Conservation (phyloP, 2,888 invertebrate genomes). For the Lathronympha strigana region DNA sequence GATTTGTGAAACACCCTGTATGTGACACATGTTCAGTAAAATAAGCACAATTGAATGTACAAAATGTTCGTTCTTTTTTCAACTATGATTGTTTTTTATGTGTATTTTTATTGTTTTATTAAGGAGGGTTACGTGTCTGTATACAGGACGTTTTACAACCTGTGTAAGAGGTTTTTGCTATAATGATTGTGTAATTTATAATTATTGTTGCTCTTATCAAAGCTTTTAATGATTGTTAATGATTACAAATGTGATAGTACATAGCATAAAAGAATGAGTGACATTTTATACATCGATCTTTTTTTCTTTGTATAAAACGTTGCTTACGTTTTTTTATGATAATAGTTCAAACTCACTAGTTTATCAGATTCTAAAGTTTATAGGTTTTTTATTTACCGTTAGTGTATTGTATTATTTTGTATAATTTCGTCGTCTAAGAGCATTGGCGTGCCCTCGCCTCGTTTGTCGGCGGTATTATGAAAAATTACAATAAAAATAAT, state of each 20-base stretch:
- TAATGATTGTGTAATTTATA: conserved; percentile 47
- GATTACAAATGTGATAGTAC: conserved; percentile 52
- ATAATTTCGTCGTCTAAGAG: conserved; percentile 62
- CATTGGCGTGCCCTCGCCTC: conserved; percentile 60
- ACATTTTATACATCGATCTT: conserved; percentile 22
- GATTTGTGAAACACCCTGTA: conserved; percentile 32
- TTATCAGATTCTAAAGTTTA: conserved; percentile 54
- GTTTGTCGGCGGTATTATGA: conserved; percentile 77
- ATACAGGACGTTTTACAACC: conserved; percentile 21
- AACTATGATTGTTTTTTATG: background rate
- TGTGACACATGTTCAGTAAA: conserved; percentile 37
- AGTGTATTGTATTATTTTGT: conserved; percentile 53
- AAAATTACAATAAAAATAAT: conserved; percentile 83
- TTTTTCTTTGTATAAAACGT: conserved; percentile 27
- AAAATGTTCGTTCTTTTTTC: background rate
- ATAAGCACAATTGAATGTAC: conserved; percentile 41
- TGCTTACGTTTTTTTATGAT: conserved; percentile 40
- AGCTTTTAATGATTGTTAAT: conserved; percentile 78
- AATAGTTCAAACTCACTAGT: conserved; percentile 53
- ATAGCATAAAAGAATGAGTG: conserved; percentile 37
- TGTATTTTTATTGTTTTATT: background rate
- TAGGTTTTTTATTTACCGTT: conserved; percentile 50
- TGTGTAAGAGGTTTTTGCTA: conserved; percentile 42
- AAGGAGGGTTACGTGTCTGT: background rate
- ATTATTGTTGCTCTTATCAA: conserved; percentile 69